Base-by-base conservation (phyloP, 2,113 vertebrate genomes). In the Ammodytes marinus region DNA sequence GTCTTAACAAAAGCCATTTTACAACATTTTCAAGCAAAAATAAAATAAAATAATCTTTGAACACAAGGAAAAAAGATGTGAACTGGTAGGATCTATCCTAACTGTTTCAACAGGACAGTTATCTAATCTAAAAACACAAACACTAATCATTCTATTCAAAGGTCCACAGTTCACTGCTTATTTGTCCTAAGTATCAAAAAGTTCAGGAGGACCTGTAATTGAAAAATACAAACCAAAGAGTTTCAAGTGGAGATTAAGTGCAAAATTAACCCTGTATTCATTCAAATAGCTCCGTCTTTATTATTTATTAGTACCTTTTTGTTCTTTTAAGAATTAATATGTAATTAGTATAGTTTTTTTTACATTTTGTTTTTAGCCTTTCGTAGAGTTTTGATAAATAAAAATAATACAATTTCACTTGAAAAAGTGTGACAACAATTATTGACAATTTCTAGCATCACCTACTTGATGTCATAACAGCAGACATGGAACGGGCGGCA, bases 381-480 rank as follows among this genome's bases (percentile, higher is more conserved):
- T 12, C 27, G 2, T 27, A 37, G 2, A 46, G 19, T 14, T 40
- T 15, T 15, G 45, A 17, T 8, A 27, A 50, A 11, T 42, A 11
- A 3, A 43, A 4, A 8, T 52, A 17, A 42, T 39, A 64, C 8
- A 74, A 14, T 69, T 40, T 64, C 8, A 66, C 19, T 55, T 2
- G 2, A n/a, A 10, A 1, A 60, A 15, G 3, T 67, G 19, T 54
- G n/a, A 39, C 39, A 54, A 4, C n/a, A 55, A 27, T 42, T 9
- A 19, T 37, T 39, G 4, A 55, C 9, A 57, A 45, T 63, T 58
- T 77, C 0, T 40, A 10, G 45, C 15, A 8, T 82, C n/a, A 88
- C 94, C 19, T 87, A 96, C 95, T 73, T 63, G 86, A 76, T 63
- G 78, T 40, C 40, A 82, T 67, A 35, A 86, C 82, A 66, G 66